Evolutionary conservation across 1,140 invertebrate genomes (phyloP).

Genomic region (Muscidifurax raptorellus): DNA sequence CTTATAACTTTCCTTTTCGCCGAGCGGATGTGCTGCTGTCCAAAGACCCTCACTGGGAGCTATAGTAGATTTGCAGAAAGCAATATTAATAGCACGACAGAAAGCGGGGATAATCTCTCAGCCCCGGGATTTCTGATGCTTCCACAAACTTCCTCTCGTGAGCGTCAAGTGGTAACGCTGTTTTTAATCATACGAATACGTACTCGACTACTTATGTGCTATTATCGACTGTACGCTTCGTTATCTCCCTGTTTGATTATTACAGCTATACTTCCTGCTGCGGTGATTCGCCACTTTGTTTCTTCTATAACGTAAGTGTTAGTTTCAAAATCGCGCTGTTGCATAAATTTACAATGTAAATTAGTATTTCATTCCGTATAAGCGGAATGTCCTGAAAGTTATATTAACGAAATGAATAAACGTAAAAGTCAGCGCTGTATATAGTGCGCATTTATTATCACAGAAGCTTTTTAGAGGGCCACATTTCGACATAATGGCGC

Average conservation of each 20-base stretch:
- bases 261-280: background rate
- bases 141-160: constrained; percentile 11
- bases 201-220: constrained; percentile 1
- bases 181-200: constrained; percentile 28
- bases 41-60: background rate
- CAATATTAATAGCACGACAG: constrained; percentile 61
- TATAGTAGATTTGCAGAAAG: constrained; percentile 59
- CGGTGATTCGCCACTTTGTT: background rate
- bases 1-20: background rate
- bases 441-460: no score
- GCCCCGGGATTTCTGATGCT: background rate
- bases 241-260: background rate
- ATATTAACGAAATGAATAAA: no score
- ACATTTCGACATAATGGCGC: background rate
- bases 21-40: background rate
- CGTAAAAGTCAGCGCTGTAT: no score
- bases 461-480: background rate
- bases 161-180: constrained; percentile 24
- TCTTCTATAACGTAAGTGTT: no score
- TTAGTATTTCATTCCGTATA: no score
- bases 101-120: constrained; percentile 17
- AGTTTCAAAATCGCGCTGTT: no score
- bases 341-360: no score
- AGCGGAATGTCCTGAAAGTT: no score
- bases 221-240: constrained; percentile 3